Base-by-base conservation (phyloP, 2,797 vertebrate genomes). In the Allobates femoralis region DNA sequence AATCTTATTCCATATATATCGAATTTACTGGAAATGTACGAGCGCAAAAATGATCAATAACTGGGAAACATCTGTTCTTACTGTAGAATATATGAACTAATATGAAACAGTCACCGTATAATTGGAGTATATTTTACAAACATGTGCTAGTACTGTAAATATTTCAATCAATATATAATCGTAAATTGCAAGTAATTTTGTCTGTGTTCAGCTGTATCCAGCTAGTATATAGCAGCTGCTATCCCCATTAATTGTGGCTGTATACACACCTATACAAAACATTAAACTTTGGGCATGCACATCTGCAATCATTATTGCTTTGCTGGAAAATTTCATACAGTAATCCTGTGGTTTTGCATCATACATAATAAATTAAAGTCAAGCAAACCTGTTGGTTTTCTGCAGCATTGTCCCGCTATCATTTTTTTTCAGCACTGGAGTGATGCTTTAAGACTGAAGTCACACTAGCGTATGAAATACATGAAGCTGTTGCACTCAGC, bases 101-200 rank as follows among this genome's bases (percentile, higher is more conserved):
- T 77, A 55, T 56, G 56, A 77, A 74, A 58, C 34, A 28, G 75
- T 77, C 75, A 77, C 14, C 51, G 30, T 56, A 51, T 77, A 77
- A 77, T 32, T 77, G 51, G 53, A 77, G 18, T 32, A 11, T 58
- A 32, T 34, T 77, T 56, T 55, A 21, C 75, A 56, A 77, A 77
- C 51, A 21, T 77, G 51, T 56, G 75, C 18, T 21, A 5, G 53
- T 77, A 30, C 53, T 56, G 53, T 77, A 77, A 56, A 77, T 55
- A 56, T 56, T 34, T 55, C 19, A 77, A 55, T 55, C 53, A 58
- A 77, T 77, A 55, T 50, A 56, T 32, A 21, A 77, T 21, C 23
- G 30, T 77, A 77, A 55, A 34, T 34, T 32, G 53, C 50, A 28
- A 23, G 16, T 56, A 28, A 51, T 51, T 16, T 75, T 19, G 66